Percentiles rank a stretch among this genome's conserved stretches.
Conservation (phyloP, 1,140 invertebrate species). For the Drosophila sucinea region DNA sequence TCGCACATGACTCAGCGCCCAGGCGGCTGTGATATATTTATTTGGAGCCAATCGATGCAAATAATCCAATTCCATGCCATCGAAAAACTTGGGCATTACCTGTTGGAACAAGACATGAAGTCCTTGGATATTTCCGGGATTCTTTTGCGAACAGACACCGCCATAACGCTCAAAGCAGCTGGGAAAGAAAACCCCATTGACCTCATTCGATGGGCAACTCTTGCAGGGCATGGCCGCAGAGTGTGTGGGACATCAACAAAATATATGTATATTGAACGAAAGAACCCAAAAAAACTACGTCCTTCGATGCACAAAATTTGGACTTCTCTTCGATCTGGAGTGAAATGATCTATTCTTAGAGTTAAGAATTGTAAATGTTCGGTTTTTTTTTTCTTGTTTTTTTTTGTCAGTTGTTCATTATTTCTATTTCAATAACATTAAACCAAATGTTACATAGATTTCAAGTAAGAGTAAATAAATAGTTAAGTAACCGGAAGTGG, state of each 20-base stretch:
- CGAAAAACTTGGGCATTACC: conserved; percentile 78
- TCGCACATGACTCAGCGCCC: conserved; percentile 70
- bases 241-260: conserved; percentile 27
- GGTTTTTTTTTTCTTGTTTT: conserved; percentile 39
- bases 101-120: conserved; percentile 67
- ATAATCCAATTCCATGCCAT: conserved; percentile 77
- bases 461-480: neutral
- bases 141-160: conserved; percentile 52
- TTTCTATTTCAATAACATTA: conserved; percentile 34
- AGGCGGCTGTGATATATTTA: conserved; percentile 64
- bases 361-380: conserved; percentile 45
- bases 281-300: neutral
- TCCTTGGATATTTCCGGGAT: conserved; percentile 74
- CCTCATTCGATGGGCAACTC: conserved; percentile 47
- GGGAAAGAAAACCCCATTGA: conserved; percentile 53
- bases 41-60: conserved; percentile 67
- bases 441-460: conserved; percentile 71
- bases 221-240: conserved; percentile 58
- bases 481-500: neutral
- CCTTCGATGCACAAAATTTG: neutral
- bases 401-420: conserved; percentile 1
- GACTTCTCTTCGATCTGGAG: neutral
- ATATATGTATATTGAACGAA: neutral
- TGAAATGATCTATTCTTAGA: conserved; percentile 22
- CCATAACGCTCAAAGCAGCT: conserved; percentile 57